Percentiles rank a stretch among this genome's conserved stretches.
phyloP scores from a whole-genome alignment of 2,888 invertebrate genomes.

The Athalia cordata region DNA sequence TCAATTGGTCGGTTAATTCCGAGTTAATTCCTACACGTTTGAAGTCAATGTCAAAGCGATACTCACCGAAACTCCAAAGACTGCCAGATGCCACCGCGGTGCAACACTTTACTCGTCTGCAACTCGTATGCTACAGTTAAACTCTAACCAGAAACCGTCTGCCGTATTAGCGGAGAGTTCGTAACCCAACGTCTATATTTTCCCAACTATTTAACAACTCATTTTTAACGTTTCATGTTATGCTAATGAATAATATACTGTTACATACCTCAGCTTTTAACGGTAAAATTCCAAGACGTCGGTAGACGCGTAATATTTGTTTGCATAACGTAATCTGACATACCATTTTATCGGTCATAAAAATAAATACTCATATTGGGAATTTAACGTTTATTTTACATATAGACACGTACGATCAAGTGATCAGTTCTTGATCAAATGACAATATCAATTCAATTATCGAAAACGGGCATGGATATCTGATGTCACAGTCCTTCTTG shows the following conservation, averaged over 20 bases:
- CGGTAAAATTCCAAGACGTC: constrained; percentile 4
- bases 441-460: constrained; percentile 63
- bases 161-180: constrained; percentile 31
- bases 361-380: not conserved
- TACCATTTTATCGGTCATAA: too few species aligned
- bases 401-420: not conserved
- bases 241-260: constrained; percentile 37
- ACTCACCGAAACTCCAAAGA: constrained; percentile 15
- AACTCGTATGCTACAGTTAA: constrained; percentile 35
- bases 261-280: constrained; percentile 20
- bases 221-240: constrained; percentile 17
- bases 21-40: constrained; percentile 2
- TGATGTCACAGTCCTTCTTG: constrained; percentile 58
- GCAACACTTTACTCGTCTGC: constrained; percentile 35
- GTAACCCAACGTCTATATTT: constrained; percentile 33
- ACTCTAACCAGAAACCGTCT: constrained; percentile 34
- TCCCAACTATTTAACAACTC: constrained; percentile 34
- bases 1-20: not conserved
- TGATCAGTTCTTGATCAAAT: constrained; percentile 42
- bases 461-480: constrained; percentile 68
- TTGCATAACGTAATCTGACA: not conserved
- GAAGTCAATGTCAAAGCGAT: constrained; percentile 6
- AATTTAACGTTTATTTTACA: not conserved
- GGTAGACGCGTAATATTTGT: not conserved
- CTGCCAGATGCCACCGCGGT: constrained; percentile 15